Conservation (phyloP, 2,113 vertebrate species). For the Petrocephalus zakoni region DNA sequence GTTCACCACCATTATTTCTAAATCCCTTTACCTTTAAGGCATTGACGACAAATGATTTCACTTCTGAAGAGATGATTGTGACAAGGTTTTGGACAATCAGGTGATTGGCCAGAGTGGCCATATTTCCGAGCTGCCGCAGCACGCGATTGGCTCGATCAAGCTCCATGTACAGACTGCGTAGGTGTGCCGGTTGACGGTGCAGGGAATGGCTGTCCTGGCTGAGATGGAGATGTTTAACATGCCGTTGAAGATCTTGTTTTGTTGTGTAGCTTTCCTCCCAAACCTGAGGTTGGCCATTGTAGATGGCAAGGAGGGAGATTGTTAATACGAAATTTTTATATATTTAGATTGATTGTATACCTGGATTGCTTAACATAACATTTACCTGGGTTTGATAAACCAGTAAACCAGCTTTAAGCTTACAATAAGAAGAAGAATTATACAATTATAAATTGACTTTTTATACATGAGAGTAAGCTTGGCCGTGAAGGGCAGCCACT, state of each 20-base stretch:
- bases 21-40: constrained; percentile 55
- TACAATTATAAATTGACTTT: too few species aligned
- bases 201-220: constrained; percentile 40
- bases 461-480: too few species aligned
- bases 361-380: background rate
- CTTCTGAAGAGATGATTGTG: constrained; percentile 50
- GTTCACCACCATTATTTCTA: background rate
- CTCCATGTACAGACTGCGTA: constrained; percentile 41
- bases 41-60: constrained; percentile 48
- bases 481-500: too few species aligned
- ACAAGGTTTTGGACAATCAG: constrained; percentile 65
- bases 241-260: constrained; percentile 53
- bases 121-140: constrained; percentile 53
- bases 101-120: constrained; percentile 58
- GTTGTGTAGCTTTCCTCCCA: constrained; percentile 56
- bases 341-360: background rate
- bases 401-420: background rate
- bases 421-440: too few species aligned
- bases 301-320: background rate
- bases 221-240: constrained; percentile 39
- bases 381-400: background rate
- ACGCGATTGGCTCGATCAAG: constrained; percentile 43
- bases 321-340: background rate
- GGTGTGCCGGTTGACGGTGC: constrained; percentile 44
- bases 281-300: constrained; percentile 49